Evolutionary conservation across 2,797 vertebrate genomes (phyloP), one percentile per base, ranked within the genome.

Genomic region (Scolopax rusticola): DNA sequence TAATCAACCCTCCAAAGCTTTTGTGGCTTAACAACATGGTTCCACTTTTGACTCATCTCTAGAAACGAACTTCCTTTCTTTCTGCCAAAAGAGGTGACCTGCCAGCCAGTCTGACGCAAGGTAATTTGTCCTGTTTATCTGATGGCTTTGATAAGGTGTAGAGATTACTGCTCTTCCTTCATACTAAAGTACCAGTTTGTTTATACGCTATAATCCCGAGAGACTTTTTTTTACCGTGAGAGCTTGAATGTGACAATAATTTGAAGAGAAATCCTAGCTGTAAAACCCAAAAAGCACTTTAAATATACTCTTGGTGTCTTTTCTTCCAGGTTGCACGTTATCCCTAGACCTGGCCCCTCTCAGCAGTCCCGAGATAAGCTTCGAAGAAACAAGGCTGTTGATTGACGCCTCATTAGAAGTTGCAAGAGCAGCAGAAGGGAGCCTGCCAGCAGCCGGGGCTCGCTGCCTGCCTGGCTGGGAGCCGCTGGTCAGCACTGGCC

Each of bases 401-500:
- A 97, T 59, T 96, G 96, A 97, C 96, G 77, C 94, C 78, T 97
- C 97, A 96, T 97, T 97, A 97, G 96, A 95, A 95, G 88, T 63
- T 96, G 95, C 93, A 93, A 93, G 90, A 93, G 90, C 57, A 88
- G 85, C 75, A 96, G 93, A 97, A 97, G 93, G 89, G 43, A 94
- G 87, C 85, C 96, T 86, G 81, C 65, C 40, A 32, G 88, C 87
- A 78, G 93, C 65, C 60, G 27, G 82, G 83, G 89, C 93, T 92
- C 32, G 15, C 50, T 36, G 89, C 41, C 89, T 65, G 79, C 84
- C 95, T 40, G 88, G 88, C 96, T 57, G 13, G 32, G 92, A 96
- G 93, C 96, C 81, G 90, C 95, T 97, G 98, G 95, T 98, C 97
- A 98, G 97, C 90, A 23, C 67, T 97, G 97, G 96, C 94, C 94